Evolutionary conservation across 2,888 invertebrate genomes (phyloP), one percentile per base, ranked within the genome.

Genomic region (Empis livida): DNA sequence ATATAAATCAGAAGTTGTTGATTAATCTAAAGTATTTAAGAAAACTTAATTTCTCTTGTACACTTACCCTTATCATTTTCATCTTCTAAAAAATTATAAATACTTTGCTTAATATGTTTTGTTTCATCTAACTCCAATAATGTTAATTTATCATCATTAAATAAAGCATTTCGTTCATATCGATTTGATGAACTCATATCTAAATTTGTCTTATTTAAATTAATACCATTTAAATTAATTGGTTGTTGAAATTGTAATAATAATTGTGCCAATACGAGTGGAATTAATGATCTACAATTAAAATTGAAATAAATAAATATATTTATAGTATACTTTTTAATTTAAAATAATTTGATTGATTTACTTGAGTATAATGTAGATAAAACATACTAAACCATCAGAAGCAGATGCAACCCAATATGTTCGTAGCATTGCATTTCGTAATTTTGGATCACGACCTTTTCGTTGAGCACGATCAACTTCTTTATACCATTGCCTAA

Each of bases 361-460:
- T 55, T 53, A 68, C 69, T 66, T 68, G n/a, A 68, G 56, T 8
- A 61, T 47, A 37, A 65, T 65, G 44, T 65, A 68, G 32, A 62
- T 52, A n/a, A 80, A 60, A 51, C 76, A 73, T 64, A 80, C 73
- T 51, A 81, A 56, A 45, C 80, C 73, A 60, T 80, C 83, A 54
- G 82, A 68, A 46, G 79, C 70, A 57, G 80, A 81, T 57, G 80
- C 79, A 57, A 77, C 74, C 76, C 80, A 78, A 65, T 84, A 84
- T 27, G 82, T 76, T 52, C 75, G 73, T 49, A 78, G 71, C 60
- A 84, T 72, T 11, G 80, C 82, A 51, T 75, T 77, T 27, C 80
- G 71, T 11, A 84, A 71, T 20, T 77, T 77, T 5, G 84, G 82
- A 55, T 75, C 74, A 55, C 74, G 72, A 11, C 74, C 73, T 53